Base-by-base conservation (phyloP, 2,888 invertebrate genomes). In the Gymnosoma rotundatum region DNA sequence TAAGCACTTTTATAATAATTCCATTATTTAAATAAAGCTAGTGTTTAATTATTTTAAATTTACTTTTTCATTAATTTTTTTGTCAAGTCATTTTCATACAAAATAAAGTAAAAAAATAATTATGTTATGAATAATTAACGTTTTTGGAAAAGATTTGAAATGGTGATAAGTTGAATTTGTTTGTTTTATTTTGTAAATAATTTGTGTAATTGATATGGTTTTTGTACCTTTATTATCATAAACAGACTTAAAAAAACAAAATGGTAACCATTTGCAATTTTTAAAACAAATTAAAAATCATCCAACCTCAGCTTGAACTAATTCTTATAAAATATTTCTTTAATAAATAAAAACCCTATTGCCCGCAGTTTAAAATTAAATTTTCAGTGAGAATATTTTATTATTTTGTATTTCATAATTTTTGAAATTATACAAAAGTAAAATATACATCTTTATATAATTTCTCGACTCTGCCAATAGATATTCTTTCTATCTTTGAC, bases 391-490 rank as follows among this genome's bases (percentile, higher is more conserved):
- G 54, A 66, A 50, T 73, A 66, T 72, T 72, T 72, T 58, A 48
- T 36, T 70, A 76, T 83, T 70, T 81, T 73, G 70, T 85, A 87
- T 86, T 87, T 83, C 72, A 85, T 73, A 83, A 64, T 25, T 58
- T 18, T 58, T 7, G 4, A 48, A 66, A 58, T 45, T 54, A 54
- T 32, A 60, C 18, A 50, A 21, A n/a, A n/a, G n/a, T n/a, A n/a
- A n/a, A n/a, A 36, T 16, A 32, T 25, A 32, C 8, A 8, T 32
- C 7, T 32, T 8, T 6, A n/a, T 45, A 48, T n/a, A 16, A 20
- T 76, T 25, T 61, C 7, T 16, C 42, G 60, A 20, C 10, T 42
- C 52, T 36, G 25, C 18, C 60, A 52, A 50, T 50, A 25, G n/a
- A 14, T 42, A 56, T 69, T 20, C 60, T 42, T 67, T 69, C 52